Evolutionary conservation across 2,113 vertebrate genomes (phyloP).

Genomic region (Spizaetus ornatus): DNA sequence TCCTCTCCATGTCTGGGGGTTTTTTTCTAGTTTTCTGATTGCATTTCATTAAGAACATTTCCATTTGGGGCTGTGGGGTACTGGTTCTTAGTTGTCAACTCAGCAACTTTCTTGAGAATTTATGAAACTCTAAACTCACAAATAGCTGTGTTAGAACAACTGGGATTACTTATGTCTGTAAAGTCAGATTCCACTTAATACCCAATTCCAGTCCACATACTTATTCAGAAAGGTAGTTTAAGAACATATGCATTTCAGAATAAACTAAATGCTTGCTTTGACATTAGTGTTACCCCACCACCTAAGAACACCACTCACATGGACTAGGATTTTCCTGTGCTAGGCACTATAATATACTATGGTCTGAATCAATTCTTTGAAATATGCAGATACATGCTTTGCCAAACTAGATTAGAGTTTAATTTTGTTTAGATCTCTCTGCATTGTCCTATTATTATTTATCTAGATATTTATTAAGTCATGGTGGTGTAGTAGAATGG

Average conservation of each 20-base stretch:
- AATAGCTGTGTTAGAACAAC: not conserved
- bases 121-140: not conserved
- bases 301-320: not conserved
- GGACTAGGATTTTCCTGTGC: not conserved
- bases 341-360: not conserved
- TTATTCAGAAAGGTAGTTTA: not conserved
- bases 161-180: not conserved
- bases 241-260: not conserved
- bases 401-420: not conserved
- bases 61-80: not conserved
- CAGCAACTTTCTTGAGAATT: not conserved
- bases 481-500: not conserved
- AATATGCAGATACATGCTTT: not conserved
- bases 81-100: not conserved
- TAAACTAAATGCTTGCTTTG: not conserved
- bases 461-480: conserved; percentile 5
- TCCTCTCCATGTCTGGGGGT: not conserved
- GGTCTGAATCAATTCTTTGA: not conserved
- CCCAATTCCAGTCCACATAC: not conserved
- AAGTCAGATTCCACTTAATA: not conserved
- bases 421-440: not conserved
- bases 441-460: conserved; percentile 16
- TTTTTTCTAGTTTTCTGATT: not conserved
- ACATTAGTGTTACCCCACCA: not conserved
- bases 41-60: not conserved